Evolutionary conservation across 2,113 vertebrate genomes (phyloP).

Genomic region (Mastomys coucha): DNA sequence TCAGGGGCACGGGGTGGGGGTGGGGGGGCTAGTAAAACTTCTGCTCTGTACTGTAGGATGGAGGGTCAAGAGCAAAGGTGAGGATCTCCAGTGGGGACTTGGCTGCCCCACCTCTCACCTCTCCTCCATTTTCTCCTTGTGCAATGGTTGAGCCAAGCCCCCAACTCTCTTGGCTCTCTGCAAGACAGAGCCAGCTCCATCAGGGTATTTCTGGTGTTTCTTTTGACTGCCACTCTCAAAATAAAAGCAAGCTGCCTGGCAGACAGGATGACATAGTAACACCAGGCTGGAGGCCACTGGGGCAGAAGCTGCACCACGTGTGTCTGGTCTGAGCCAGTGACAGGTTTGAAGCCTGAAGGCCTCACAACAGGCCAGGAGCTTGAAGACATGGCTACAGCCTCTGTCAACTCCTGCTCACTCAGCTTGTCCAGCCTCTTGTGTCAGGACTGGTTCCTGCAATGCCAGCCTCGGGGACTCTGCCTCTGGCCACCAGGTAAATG

Average conservation of each 20-base stretch:
- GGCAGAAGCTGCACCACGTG: fast-evolving
- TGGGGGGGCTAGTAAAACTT: too few species aligned
- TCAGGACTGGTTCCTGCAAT: neutral
- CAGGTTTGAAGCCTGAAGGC: neutral
- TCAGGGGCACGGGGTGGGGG: too few species aligned
- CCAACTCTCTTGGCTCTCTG: neutral
- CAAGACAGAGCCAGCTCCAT: neutral
- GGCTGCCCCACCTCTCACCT: neutral
- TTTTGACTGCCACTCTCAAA: neutral
- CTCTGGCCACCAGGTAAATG: neutral
- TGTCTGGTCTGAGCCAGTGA: neutral
- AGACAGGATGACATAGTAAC: neutral
- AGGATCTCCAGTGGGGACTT: too few species aligned
- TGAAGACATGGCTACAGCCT: neutral
- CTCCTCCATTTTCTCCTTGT: neutral
- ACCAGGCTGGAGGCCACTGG: neutral
- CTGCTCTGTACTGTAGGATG: neutral
- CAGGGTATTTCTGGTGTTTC: neutral
- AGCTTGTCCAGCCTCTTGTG: neutral
- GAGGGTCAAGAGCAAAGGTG: neutral
- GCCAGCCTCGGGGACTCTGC: neutral
- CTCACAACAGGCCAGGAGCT: neutral
- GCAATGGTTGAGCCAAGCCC: neutral
- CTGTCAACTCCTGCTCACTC: neutral
- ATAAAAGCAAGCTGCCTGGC: neutral